phyloP scores from a whole-genome alignment of 2,888 invertebrate genomes.

The Ceramica pisi region DNA sequence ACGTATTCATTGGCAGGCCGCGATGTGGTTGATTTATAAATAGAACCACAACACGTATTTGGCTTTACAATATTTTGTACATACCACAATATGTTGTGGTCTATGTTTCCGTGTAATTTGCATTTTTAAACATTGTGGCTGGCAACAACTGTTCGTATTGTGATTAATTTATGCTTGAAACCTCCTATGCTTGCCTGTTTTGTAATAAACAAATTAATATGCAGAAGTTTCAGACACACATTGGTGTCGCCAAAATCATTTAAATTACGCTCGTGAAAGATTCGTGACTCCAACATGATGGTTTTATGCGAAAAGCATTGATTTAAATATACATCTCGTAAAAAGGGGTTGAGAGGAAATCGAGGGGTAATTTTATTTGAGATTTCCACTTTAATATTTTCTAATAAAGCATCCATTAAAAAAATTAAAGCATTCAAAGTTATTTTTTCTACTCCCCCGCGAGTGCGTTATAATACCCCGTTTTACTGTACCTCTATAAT shows the following conservation, averaged over 20 bases:
- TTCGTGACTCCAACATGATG: not conserved
- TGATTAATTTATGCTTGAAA: constrained; percentile 44
- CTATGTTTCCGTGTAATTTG: constrained; percentile 51
- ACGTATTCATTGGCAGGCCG: constrained; percentile 50
- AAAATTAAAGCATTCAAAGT: no score
- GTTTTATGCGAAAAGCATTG: not conserved
- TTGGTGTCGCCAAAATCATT: not conserved
- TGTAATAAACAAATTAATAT: constrained; percentile 17
- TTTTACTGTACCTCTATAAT: no score
- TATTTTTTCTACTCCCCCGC: no score
- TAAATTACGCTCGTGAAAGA: not conserved
- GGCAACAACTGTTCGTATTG: constrained; percentile 43
- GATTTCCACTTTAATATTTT: no score
- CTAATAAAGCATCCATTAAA: no score
- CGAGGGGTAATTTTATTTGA: no score
- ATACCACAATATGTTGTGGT: constrained; percentile 56
- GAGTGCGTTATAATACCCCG: no score
- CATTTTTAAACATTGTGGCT: constrained; percentile 60
- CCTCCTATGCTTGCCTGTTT: constrained; percentile 9
- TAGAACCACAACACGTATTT: constrained; percentile 64
- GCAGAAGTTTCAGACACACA: not conserved
- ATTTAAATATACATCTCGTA: no score
- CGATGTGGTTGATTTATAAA: constrained; percentile 67
- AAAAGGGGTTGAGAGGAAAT: no score
- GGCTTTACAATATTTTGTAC: constrained; percentile 62